Percentiles rank a stretch among this genome's conserved stretches.
These are phyloP conservation scores for Tupaia chinensis DNA, from an alignment of 2,113 vertebrate species.

Conservation along the genomic window DNA sequence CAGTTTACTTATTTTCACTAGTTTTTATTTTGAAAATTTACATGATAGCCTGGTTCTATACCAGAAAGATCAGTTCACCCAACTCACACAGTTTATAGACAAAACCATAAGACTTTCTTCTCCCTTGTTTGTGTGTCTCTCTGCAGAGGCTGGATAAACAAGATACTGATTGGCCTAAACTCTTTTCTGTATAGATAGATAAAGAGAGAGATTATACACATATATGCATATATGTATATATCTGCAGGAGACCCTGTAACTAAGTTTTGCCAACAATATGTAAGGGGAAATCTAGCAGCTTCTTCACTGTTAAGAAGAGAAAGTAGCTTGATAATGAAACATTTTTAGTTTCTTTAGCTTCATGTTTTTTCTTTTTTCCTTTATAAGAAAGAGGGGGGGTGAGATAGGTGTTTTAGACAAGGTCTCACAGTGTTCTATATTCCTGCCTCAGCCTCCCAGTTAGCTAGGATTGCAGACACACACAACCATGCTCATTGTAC, in stretches of 20 bases:
- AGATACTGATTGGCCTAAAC: background rate
- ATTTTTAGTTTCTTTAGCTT: background rate
- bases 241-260: background rate
- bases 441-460: too few relatives aligned
- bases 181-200: background rate
- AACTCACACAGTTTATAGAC: background rate
- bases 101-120: background rate
- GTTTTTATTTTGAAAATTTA: slow-evolving; percentile 31
- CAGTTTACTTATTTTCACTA: slow-evolving; percentile 23
- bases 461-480: too few relatives aligned
- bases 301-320: background rate
- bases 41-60: background rate
- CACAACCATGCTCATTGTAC: too few relatives aligned
- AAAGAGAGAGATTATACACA: too few relatives aligned
- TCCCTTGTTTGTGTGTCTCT: background rate
- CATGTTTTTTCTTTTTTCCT: background rate
- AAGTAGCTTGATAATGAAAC: background rate
- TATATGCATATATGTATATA: background rate
- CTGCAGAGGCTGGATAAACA: background rate
- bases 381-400: background rate
- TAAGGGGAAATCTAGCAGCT: background rate
- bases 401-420: too few relatives aligned
- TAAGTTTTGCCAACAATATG: background rate
- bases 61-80: background rate
- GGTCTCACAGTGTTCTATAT: too few relatives aligned